Conservation (phyloP, 2,888 invertebrate genomes). For the Diplazon laetatorius region DNA sequence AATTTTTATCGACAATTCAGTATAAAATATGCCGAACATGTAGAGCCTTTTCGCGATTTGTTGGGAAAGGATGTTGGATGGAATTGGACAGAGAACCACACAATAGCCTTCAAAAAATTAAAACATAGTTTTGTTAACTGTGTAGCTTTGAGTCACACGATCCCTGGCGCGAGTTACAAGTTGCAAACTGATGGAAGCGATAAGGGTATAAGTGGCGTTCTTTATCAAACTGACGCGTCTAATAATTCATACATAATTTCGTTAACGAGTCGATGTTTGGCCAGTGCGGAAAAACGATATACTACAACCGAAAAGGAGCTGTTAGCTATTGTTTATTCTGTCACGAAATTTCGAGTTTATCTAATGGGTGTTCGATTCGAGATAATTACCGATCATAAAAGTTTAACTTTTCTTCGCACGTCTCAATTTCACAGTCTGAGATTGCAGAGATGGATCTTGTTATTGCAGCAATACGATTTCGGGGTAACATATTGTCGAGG, state of each 20-base stretch:
- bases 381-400: slow-evolving; percentile 48
- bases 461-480: slow-evolving; percentile 54
- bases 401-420: slow-evolving; percentile 34
- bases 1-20: slow-evolving; percentile 56
- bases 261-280: slow-evolving; percentile 64
- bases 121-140: slow-evolving; percentile 38
- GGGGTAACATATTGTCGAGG: slow-evolving; percentile 51
- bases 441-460: slow-evolving; percentile 56
- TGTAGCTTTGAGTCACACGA: slow-evolving; percentile 56
- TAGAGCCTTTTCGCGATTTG: slow-evolving; percentile 51
- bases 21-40: slow-evolving; percentile 24
- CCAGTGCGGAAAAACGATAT: slow-evolving; percentile 24
- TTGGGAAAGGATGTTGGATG: slow-evolving; percentile 31
- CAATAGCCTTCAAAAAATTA: slow-evolving; percentile 41
- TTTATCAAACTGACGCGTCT: slow-evolving; percentile 65
- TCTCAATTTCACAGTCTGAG: too few species aligned
- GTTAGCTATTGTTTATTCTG: slow-evolving; percentile 41
- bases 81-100: slow-evolving; percentile 55
- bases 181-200: slow-evolving; percentile 61
- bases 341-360: slow-evolving; percentile 36
- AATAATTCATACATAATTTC: too few species aligned
- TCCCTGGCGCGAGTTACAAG: slow-evolving; percentile 28
- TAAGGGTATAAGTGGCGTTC: slow-evolving; percentile 58
- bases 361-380: too few species aligned
- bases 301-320: slow-evolving; percentile 50